phyloP scores from a whole-genome alignment of 2,113 vertebrate genomes.

The Phrynosoma blainvillii region DNA sequence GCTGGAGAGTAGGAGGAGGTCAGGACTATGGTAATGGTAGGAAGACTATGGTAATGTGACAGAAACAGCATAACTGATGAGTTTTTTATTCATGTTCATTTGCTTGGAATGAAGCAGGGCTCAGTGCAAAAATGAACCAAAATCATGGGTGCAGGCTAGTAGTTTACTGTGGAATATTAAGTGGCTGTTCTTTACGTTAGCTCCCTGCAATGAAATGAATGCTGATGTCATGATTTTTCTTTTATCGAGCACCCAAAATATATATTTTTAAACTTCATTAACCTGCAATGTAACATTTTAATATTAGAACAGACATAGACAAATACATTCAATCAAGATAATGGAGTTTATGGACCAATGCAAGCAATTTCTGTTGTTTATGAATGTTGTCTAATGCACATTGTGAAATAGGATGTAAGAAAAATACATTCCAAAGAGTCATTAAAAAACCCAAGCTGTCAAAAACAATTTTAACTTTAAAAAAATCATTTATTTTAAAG shows the following conservation, averaged over 20 bases:
- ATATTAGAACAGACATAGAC: conserved; percentile 40
- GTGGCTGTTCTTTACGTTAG: background rate
- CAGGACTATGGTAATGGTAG: background rate
- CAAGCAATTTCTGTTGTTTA: conserved; percentile 37
- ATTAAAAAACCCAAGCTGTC: conserved; percentile 19
- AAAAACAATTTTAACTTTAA: conserved; percentile 30
- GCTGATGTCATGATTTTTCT: conserved; percentile 23
- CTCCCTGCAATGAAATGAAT: conserved; percentile 12
- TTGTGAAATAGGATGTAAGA: background rate
- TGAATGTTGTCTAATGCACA: conserved; percentile 24
- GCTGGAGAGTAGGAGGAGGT: background rate
- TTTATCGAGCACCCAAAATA: conserved; percentile 9
- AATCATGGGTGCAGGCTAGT: background rate
- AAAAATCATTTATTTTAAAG: conserved; percentile 12
- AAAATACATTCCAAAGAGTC: conserved; percentile 43
- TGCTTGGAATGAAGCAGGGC: background rate
- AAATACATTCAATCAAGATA: conserved; percentile 33
- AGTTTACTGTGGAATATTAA: conserved; percentile 13
- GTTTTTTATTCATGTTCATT: background rate
- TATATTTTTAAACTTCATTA: conserved; percentile 35
- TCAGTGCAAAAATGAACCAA: background rate
- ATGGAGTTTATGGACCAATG: conserved; percentile 27
- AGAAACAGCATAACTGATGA: background rate
- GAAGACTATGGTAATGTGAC: no score
- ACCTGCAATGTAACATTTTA: conserved; percentile 10